phyloP scores from a whole-genome alignment of 92 coral and sea anemone species.

The Phenganax stokvisi region DNA sequence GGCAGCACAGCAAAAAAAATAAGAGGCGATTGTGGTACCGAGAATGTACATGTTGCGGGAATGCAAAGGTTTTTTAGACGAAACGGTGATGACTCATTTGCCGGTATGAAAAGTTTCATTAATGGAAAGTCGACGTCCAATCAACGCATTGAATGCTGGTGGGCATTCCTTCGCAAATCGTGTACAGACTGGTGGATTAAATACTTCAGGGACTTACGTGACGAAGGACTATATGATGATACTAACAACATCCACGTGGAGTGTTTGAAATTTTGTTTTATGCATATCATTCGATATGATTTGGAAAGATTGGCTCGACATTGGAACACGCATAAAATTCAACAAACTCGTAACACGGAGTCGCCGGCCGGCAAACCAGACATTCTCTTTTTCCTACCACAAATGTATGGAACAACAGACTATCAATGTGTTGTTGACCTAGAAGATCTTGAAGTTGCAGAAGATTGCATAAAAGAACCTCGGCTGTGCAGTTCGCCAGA shows the following conservation, averaged over 20 bases:
- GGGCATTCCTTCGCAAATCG: slow-evolving; percentile 3
- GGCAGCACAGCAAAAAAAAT: slow-evolving; percentile 22
- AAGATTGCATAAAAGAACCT: too few relatives aligned
- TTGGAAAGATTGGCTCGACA: slow-evolving; percentile 25
- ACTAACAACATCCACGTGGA: slow-evolving; percentile 23
- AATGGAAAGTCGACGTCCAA: neutral
- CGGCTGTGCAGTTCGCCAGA: too few relatives aligned
- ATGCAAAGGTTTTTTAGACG: slow-evolving; percentile 23
- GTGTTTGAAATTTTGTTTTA: slow-evolving; percentile 30
- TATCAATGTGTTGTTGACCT: neutral
- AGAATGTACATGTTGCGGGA: slow-evolving; percentile 20
- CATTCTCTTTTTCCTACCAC: slow-evolving; percentile 17
- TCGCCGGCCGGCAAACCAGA: slow-evolving; percentile 32
- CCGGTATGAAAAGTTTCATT: neutral
- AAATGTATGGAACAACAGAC: slow-evolving; percentile 11
- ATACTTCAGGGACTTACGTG: slow-evolving; percentile 23
- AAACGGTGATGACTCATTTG: slow-evolving; percentile 6
- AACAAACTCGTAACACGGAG: slow-evolving; percentile 16
- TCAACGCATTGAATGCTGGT: slow-evolving; percentile 28
- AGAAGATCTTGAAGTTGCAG: too few relatives aligned
- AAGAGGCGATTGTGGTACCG: slow-evolving; percentile 20
- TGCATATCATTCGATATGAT: slow-evolving; percentile 17
- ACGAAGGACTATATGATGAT: slow-evolving; percentile 14
- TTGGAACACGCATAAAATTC: slow-evolving; percentile 24
- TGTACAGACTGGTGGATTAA: slow-evolving; percentile 21